A percentile compares a stretch with the other conserved stretches of the same genome.
Evolutionary conservation across 37 sponge, comb jelly and placozoan species (phyloP).

Genomic region (Lycopodina hypogea): DNA sequence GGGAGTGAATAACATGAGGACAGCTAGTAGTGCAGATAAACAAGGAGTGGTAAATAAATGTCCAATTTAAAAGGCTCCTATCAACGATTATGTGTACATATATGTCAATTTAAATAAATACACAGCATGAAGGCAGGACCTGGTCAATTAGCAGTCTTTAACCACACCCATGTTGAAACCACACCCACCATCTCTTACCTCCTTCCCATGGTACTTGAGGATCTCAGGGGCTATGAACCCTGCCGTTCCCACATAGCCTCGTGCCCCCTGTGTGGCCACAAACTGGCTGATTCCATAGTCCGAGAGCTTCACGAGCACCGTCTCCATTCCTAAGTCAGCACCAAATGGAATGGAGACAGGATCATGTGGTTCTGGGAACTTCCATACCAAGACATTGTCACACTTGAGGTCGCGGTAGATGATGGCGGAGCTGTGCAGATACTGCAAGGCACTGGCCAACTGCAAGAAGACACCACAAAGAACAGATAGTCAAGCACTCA

Average conservation of each 20-base stretch:
- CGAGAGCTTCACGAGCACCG: constrained; percentile 62
- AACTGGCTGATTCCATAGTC: constrained; percentile 89
- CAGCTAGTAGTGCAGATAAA: not conserved
- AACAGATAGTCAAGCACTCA: not conserved
- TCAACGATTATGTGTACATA: no score
- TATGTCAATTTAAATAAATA: no score
- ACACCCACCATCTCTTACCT: constrained; percentile 24
- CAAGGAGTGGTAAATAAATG: not conserved
- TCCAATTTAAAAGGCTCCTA: no score
- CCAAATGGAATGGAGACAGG: constrained; percentile 15
- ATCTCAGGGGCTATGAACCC: constrained; percentile 93
- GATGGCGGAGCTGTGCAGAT: constrained; percentile 60
- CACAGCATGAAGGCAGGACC: no score
- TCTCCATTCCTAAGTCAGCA: constrained; percentile 14
- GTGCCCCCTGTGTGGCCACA: constrained; percentile 59
- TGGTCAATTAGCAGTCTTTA: no score
- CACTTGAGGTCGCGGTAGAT: constrained; percentile 85
- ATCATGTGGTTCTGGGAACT: constrained; percentile 65
- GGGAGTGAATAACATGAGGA: not conserved
- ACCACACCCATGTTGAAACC: no score
- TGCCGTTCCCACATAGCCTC: constrained; percentile 71
- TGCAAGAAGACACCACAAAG: not conserved
- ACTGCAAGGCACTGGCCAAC: constrained; percentile 40
- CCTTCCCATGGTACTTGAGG: constrained; percentile 59
- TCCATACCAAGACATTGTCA: constrained; percentile 84